These are phyloP conservation scores for Dunckerocampus dactyliophorus DNA, from an alignment of 2,113 vertebrate genomes.

Conservation along the genomic window DNA sequence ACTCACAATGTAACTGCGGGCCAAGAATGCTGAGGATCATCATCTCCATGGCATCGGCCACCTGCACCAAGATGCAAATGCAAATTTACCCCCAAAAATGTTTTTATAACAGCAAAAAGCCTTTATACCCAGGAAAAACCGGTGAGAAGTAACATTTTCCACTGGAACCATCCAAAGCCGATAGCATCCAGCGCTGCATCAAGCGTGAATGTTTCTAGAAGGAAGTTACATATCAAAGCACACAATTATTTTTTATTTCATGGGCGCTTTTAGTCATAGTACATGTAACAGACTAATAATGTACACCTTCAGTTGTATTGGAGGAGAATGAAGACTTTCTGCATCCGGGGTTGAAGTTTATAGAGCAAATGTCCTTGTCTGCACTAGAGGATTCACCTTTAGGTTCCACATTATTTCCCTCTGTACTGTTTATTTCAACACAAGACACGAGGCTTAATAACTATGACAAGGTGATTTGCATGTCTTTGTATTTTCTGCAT, in stretches of 20 bases:
- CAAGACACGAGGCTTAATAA: background rate
- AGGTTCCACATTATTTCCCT: background rate
- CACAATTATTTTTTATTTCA: background rate
- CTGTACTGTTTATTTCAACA: background rate
- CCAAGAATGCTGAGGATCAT: constrained; percentile 95
- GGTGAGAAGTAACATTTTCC: constrained; percentile 86
- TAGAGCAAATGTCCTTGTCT: background rate
- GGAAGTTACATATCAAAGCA: background rate
- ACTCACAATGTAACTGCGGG: constrained; percentile 93
- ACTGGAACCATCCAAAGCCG: constrained; percentile 92
- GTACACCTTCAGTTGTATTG: constrained; percentile 23
- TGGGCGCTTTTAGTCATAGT: background rate
- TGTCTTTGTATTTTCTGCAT: too few species aligned
- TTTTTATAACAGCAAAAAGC: background rate
- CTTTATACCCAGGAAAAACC: constrained; percentile 89
- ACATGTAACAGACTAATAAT: background rate
- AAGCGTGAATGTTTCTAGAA: constrained; percentile 88
- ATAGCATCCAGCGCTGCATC: constrained; percentile 91
- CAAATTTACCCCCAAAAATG: background rate
- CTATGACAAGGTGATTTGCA: too few species aligned
- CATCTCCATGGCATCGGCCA: constrained; percentile 98
- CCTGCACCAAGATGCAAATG: constrained; percentile 61
- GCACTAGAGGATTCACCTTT: background rate
- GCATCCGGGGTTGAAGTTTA: background rate
- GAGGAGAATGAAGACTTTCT: background rate